These are phyloP conservation scores for Dendroctonus valens DNA, from an alignment of 1,140 invertebrate genomes.

Conservation along the genomic window DNA sequence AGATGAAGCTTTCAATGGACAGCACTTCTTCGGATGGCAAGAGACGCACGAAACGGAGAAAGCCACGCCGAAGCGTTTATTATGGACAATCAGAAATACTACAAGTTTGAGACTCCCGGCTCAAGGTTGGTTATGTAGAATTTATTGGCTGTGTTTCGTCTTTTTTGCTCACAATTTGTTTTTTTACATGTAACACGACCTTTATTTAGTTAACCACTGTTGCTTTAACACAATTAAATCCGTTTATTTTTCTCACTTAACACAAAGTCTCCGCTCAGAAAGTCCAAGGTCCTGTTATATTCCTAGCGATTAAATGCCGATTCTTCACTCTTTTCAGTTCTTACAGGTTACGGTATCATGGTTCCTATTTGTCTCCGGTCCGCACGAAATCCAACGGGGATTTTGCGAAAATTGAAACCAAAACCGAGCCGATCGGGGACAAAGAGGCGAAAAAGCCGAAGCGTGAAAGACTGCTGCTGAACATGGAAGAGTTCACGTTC, in stretches of 20 bases:
- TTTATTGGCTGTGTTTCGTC: background rate
- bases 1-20: constrained; percentile 45
- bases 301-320: constrained; percentile 3
- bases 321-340: constrained; percentile 30
- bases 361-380: constrained; percentile 42
- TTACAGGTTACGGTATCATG: constrained; percentile 48
- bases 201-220: constrained; percentile 5
- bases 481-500: constrained; percentile 60
- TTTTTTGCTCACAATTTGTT: constrained; percentile 3
- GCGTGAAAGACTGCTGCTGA: constrained; percentile 28
- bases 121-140: constrained; percentile 48
- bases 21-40: constrained; percentile 40
- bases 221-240: background rate
- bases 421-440: constrained; percentile 22
- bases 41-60: constrained; percentile 52
- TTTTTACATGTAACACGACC: constrained; percentile 16
- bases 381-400: constrained; percentile 43
- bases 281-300: constrained; percentile 14
- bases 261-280: background rate
- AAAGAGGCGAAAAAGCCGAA: constrained; percentile 11
- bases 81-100: constrained; percentile 61
- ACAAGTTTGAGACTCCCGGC: constrained; percentile 61
- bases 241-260: background rate
- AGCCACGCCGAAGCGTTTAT: constrained; percentile 61
- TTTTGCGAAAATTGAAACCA: constrained; percentile 33